Evolutionary conservation across 2,113 vertebrate genomes (phyloP), one percentile per base, ranked within the genome.

Genomic region (Damaliscus lunatus): DNA sequence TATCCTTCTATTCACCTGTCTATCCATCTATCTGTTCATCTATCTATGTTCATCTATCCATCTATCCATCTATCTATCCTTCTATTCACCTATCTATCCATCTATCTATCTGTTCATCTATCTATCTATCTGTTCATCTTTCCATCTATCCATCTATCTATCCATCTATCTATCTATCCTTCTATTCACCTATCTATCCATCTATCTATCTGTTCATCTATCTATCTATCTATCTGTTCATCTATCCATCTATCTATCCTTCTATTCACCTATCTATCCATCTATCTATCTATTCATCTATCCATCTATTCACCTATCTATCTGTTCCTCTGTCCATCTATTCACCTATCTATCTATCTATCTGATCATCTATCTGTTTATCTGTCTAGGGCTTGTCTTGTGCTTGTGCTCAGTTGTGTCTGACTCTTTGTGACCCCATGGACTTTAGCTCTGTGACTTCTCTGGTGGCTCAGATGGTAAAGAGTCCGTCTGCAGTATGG

Each of bases 61-160:
- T 46, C 46, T 46, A 7, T 12, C 1, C 3, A 1, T 3, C 60
- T 62, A 60, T 7, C 60, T 62, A 31, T 62, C 3, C 5, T 0
- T 31, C 59, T 14, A 3, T 6, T 5, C 1, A 0, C 6, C 1
- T 1, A 29, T 14, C 27, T 3, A 29, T 5, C 59, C 5, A 1
- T 59, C 5, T 12, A 15, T 62, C 60, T 16, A 15, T 15, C 59
- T 31, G 7, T 62, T 5, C 14, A 62, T 15, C 60, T 33, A 36
- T 36, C 36, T 36, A 36, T 36, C 36, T 36, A 36, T 36, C 36
- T 36, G 36, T 36, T 6, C 6, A 11, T 0, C 36, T 36, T 3
- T 36, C 46, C 2, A 46, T 46, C 6, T 46, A 46, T 7, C 46
- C 46, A 1, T 59, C 57, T 59, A 1, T 59, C 17, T 7, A 7